Percentiles rank a stretch among this genome's conserved stretches.
Evolutionary conservation across 2,113 vertebrate species (phyloP).

Genomic region (Saguinus imperator): DNA sequence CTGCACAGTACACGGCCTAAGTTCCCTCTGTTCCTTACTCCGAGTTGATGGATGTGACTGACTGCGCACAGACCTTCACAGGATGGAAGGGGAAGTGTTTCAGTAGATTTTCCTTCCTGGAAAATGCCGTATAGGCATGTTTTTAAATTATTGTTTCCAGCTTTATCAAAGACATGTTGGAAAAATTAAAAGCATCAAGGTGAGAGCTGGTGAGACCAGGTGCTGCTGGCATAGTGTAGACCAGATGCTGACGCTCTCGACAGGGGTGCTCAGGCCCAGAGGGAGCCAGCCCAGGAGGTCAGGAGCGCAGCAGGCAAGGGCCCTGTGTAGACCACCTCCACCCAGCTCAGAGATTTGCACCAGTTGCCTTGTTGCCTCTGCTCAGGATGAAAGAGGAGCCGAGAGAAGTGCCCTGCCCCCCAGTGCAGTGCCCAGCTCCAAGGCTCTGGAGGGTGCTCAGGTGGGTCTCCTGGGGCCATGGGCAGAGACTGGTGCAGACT

Average conservation of each 20-base stretch:
- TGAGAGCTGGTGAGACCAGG: neutral
- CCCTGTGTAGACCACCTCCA: neutral
- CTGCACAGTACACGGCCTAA: neutral
- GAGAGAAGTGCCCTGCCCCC: neutral
- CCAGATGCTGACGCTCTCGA: neutral
- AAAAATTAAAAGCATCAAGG: constrained; percentile 13
- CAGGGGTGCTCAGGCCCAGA: neutral
- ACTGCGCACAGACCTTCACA: constrained; percentile 50
- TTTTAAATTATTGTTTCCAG: constrained; percentile 53
- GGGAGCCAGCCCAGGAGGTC: neutral
- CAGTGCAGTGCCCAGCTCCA: accelerated
- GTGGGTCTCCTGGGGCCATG: accelerated
- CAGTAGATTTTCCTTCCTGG: constrained; percentile 59
- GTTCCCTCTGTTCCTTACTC: neutral
- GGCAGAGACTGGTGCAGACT: neutral
- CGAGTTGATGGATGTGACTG: neutral
- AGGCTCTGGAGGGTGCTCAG: neutral
- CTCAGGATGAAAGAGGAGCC: constrained; percentile 71
- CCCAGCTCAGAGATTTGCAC: constrained; percentile 27
- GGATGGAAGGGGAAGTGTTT: neutral
- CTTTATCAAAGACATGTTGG: constrained; percentile 60
- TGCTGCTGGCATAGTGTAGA: neutral
- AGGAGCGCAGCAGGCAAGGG: accelerated
- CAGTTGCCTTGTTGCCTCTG: constrained; percentile 11
- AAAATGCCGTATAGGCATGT: constrained; percentile 41